Percentiles rank a stretch among this genome's conserved stretches.
Evolutionary conservation across 2,797 vertebrate genomes (phyloP).

Genomic region (Basileuterus tristriatus): DNA sequence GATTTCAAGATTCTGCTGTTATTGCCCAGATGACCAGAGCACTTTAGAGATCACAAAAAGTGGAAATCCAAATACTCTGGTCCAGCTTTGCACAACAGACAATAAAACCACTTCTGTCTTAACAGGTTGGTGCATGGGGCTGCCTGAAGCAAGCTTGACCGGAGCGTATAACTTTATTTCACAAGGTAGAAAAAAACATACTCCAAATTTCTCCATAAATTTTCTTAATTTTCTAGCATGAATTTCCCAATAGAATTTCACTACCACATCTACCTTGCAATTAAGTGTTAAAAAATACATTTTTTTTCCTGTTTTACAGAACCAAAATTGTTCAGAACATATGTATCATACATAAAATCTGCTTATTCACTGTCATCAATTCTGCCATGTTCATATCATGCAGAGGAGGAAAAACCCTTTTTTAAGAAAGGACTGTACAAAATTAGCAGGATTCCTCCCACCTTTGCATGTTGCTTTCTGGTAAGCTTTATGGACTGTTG

Average conservation of each 20-base stretch:
- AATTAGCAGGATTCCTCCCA: conserved; percentile 1
- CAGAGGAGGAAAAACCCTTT: conserved; percentile 13
- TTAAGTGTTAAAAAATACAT: neutral
- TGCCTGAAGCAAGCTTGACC: neutral
- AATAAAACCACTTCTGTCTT: neutral
- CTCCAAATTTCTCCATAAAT: neutral
- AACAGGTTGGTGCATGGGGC: neutral
- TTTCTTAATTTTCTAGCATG: neutral
- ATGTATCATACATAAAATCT: neutral
- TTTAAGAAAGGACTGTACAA: neutral
- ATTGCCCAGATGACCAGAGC: neutral
- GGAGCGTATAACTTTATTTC: neutral
- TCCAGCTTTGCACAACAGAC: neutral
- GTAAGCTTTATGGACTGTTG: conserved; percentile 6
- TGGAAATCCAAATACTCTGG: neutral
- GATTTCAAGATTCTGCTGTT: neutral
- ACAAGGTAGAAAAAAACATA: neutral
- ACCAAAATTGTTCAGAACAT: neutral
- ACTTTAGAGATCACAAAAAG: neutral
- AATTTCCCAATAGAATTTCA: neutral
- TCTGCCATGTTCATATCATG: conserved; percentile 2
- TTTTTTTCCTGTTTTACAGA: neutral
- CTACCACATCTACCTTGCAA: neutral
- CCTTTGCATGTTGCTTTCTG: conserved; percentile 1
- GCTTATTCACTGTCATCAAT: conserved; percentile 32